Evolutionary conservation across 2,797 vertebrate species (phyloP), one percentile per base, ranked within the genome.

Genomic region (Falco columbarius): DNA sequence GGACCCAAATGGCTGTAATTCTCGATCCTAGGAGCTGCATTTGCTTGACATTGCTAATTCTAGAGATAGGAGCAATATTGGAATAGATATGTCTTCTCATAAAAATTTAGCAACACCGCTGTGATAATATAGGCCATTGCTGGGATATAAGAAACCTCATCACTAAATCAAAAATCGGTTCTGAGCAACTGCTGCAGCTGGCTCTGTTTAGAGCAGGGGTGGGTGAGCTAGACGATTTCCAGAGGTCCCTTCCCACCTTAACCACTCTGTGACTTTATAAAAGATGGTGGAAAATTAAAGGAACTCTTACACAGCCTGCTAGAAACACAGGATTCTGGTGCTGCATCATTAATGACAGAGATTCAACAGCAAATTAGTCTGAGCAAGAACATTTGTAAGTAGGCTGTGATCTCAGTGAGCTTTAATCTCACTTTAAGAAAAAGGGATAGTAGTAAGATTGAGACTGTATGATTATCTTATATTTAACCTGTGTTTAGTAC

Each of bases 41-140:
- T 88, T 55, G 32, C 46, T 73, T 92, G 58, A 61, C 32, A 54
- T 68, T 56, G n/a, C 22, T 85, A 52, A 72, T 82, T 91, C 67
- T 61, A 88, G 49, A 40, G 14, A 18, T 75, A 65, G 36, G 61
- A 72, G 63, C 6, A 42, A 22, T 75, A 61, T 44, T 52, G 46
- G 24, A 79, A 59, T 30, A 74, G 34, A 52, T 52, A 72, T 12
- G 55, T 71, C 0, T 52, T 61, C 19, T 52, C 49, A 58, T 61
- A 75, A 76, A 75, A 82, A 27, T 58, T 68, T 49, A 88, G 38
- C 59, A 68, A 34, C 34, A 15, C 14, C 70, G 24, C 12, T 76
- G 34, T 76, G 29, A 73, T 88, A 46, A 12, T 36, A 82, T 23
- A 72, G 18, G 7, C 18, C n/a, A 32, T 54, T 82, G 13, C 30